A percentile compares a stretch with the other conserved stretches of the same genome.
Conservation (phyloP, 2,888 invertebrate species). For the Calliscelio sp. region DNA sequence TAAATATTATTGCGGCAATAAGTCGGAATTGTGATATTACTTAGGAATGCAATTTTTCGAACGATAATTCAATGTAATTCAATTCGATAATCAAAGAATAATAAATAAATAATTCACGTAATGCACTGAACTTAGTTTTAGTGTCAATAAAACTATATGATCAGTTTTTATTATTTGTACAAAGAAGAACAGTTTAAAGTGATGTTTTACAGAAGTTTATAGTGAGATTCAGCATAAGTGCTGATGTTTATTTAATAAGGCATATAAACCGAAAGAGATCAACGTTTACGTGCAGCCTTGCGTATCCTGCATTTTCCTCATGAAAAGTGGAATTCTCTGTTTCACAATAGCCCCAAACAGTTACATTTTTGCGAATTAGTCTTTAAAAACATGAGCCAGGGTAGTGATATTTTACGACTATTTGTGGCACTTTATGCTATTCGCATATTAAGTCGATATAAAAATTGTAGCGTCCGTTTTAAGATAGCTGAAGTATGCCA, state of each 20-base stretch:
- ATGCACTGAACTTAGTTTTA: constrained; percentile 25
- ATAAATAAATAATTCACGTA: constrained; percentile 26
- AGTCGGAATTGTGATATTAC: neutral
- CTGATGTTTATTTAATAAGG: constrained; percentile 55
- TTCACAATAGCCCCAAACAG: constrained; percentile 30
- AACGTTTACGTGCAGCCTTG: constrained; percentile 25
- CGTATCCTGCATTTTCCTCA: constrained; percentile 26
- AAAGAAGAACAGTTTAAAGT: constrained; percentile 26
- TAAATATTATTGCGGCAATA: neutral
- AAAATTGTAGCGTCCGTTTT: constrained; percentile 5
- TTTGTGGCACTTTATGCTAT: neutral
- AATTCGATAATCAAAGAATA: constrained; percentile 5
- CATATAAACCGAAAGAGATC: constrained; percentile 39
- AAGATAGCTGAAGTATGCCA: constrained; percentile 7
- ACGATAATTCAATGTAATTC: constrained; percentile 31
- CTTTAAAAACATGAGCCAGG: constrained; percentile 4
- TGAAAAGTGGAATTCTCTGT: constrained; percentile 27
- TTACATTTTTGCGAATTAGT: constrained; percentile 38
- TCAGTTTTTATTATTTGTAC: constrained; percentile 37
- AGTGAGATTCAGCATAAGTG: constrained; percentile 35
- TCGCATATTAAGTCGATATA: neutral
- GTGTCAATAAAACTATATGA: constrained; percentile 48
- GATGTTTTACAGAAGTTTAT: constrained; percentile 47
- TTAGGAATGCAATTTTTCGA: neutral
- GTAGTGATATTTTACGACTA: constrained; percentile 22